A percentile compares a stretch with the other conserved stretches of the same genome.
These are phyloP conservation scores for Rhinoraja longicauda DNA, from an alignment of 2,797 vertebrate species.

Conservation along the genomic window DNA sequence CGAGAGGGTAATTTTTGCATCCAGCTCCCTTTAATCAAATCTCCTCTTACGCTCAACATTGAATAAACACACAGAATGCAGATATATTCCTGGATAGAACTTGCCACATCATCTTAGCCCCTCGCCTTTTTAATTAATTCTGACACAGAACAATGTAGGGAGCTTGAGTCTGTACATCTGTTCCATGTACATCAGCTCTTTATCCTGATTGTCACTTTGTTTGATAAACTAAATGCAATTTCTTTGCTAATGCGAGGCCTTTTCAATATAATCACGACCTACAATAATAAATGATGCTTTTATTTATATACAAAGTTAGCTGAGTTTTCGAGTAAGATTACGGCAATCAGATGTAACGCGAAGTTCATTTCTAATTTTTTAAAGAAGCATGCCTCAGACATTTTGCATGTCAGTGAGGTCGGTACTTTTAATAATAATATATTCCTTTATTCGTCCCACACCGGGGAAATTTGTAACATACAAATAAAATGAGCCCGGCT, in stretches of 20 bases:
- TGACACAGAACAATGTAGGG: neutral
- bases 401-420: neutral
- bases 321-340: slow-evolving; percentile 3
- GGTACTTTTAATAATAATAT: too few species aligned
- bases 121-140: slow-evolving; percentile 5
- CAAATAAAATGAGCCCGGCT: neutral
- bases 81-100: neutral
- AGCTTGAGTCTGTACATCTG: neutral
- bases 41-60: neutral
- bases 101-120: slow-evolving; percentile 24
- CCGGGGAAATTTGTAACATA: too few species aligned
- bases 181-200: slow-evolving; percentile 27
- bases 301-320: slow-evolving; percentile 7
- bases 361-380: neutral
- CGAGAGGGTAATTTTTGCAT: neutral
- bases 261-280: slow-evolving; percentile 19
- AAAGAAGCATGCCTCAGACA: neutral
- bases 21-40: slow-evolving; percentile 8
- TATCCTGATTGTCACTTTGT: slow-evolving; percentile 30
- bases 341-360: neutral
- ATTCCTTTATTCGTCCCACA: too few species aligned
- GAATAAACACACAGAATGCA: neutral
- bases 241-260: neutral
- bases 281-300: slow-evolving; percentile 32
- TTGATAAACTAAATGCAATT: slow-evolving; percentile 23